Base-by-base conservation (phyloP, 1,140 invertebrate species). In the Rhyzopertha dominica region DNA sequence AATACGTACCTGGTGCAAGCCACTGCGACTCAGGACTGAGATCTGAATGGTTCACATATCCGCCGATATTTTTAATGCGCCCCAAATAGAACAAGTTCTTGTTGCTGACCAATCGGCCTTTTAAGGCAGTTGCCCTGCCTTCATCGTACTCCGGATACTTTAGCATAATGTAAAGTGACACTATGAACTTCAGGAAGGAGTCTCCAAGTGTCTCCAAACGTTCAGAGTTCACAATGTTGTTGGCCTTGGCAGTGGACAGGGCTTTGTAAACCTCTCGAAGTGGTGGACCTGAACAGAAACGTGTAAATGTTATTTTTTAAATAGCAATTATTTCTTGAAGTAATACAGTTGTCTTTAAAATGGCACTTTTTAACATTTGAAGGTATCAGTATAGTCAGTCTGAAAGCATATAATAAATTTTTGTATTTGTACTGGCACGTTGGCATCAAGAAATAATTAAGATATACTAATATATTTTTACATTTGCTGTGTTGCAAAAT, bases 151-250 rank as follows among this genome's bases (percentile, higher is more conserved):
- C 63, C 0, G 79, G 76, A 68, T 81, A 90, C 34, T 73, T 75
- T 47, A 81, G 76, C 57, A 79, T 85, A 8, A 93, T 63, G 59
- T 81, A 87, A 0, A 90, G 60, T 5, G 82, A 84, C 8, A 77
- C 70, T 3, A 80, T 79, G 52, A 87, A 84, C 68, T 95, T 96
- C 0, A 95, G 70, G 60, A 91, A 94, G 0, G 87, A 84, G 69
- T 96, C 91, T 0, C 92, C 92, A 12, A 95, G 72, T 0, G 85
- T 86, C 69, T 95, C 91, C 3, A 84, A 65, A 3, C 89, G 70
- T 65, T 95, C 91, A 48, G 91, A 72, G 63, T 91, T 81, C 35
- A 90, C 81, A 4, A 81, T 79, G 63, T 96, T 91, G 46, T 80
- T 74, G 0, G 82, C 78, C 31, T 77, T 67, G 8, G 80, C 78